Percentiles rank a stretch among this genome's conserved stretches.
Conservation (phyloP, 2,888 invertebrate genomes). For the Scaptomyza polygonia region DNA sequence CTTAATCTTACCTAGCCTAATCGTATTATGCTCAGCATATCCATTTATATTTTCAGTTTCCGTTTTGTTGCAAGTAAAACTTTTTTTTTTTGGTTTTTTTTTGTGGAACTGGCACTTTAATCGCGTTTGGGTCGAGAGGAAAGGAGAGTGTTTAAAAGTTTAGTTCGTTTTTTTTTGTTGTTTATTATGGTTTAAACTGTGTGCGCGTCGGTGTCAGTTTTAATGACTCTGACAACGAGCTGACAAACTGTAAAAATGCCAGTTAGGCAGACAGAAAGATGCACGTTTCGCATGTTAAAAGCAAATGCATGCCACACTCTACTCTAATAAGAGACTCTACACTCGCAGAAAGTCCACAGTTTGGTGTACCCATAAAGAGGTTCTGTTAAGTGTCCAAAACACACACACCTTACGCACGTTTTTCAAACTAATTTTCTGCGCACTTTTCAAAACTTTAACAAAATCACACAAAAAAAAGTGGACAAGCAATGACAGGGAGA, state of each 20-base stretch:
- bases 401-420: conserved; percentile 2
- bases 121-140: conserved; percentile 40
- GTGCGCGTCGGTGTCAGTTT: conserved; percentile 41
- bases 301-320: background rate
- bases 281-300: background rate
- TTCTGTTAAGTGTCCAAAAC: background rate
- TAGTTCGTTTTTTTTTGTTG: conserved; percentile 13
- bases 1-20: too few species aligned
- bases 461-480: background rate
- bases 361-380: background rate
- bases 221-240: conserved; percentile 62
- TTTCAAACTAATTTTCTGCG: conserved; percentile 1
- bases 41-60: background rate
- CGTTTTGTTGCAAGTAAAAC: conserved; percentile 48
- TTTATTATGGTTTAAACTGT: conserved; percentile 22
- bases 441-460: background rate
- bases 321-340: background rate
- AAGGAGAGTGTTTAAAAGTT: conserved; percentile 44
- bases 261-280: background rate
- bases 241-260: conserved; percentile 29
- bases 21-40: too few species aligned
- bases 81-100: conserved; percentile 49
- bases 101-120: conserved; percentile 67
- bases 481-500: background rate
- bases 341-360: background rate